Percentiles rank a stretch among this genome's conserved stretches.
These are phyloP conservation scores for Cladopsammia gracilis DNA, from an alignment of 64 coral and sea anemone species.

Conservation along the genomic window DNA sequence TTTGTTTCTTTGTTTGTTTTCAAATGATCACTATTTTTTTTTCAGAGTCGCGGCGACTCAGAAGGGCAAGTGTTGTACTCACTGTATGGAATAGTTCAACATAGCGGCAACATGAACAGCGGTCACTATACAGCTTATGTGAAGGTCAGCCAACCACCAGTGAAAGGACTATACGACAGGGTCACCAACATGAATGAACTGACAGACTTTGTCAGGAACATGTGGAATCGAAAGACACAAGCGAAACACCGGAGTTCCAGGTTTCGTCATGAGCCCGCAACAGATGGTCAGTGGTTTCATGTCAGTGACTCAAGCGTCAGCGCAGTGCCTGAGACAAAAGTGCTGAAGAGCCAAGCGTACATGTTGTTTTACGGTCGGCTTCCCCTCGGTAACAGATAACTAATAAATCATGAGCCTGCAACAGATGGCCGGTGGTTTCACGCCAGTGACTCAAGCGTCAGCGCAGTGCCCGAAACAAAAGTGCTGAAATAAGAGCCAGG, in stretches of 20 bases:
- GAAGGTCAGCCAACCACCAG: slow-evolving; percentile 46
- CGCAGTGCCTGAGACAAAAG: slow-evolving; percentile 58
- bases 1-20: background rate
- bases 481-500: slow-evolving; percentile 85
- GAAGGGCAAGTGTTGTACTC: slow-evolving; percentile 83
- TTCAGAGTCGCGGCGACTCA: slow-evolving; percentile 74
- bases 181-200: slow-evolving; percentile 73
- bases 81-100: slow-evolving; percentile 84
- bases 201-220: slow-evolving; percentile 60
- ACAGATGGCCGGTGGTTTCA: slow-evolving; percentile 90
- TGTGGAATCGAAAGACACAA: slow-evolving; percentile 56
- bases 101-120: slow-evolving; percentile 90
- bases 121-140: slow-evolving; percentile 97
- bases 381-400: slow-evolving; percentile 19
- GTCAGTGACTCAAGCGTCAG: slow-evolving; percentile 88
- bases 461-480: slow-evolving; percentile 54
- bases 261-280: slow-evolving; percentile 33
- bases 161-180: slow-evolving; percentile 40
- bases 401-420: slow-evolving; percentile 24
- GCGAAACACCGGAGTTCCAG: background rate
- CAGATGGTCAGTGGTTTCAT: slow-evolving; percentile 92
- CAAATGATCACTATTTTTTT: background rate
- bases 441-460: slow-evolving; percentile 85
- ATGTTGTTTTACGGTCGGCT: slow-evolving; percentile 97
- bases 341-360: slow-evolving; percentile 95